Percentiles rank a stretch among this genome's conserved stretches.
These are phyloP conservation scores for Sebastolobus altivelis DNA, from an alignment of 2,797 vertebrate genomes.

Conservation along the genomic window DNA sequence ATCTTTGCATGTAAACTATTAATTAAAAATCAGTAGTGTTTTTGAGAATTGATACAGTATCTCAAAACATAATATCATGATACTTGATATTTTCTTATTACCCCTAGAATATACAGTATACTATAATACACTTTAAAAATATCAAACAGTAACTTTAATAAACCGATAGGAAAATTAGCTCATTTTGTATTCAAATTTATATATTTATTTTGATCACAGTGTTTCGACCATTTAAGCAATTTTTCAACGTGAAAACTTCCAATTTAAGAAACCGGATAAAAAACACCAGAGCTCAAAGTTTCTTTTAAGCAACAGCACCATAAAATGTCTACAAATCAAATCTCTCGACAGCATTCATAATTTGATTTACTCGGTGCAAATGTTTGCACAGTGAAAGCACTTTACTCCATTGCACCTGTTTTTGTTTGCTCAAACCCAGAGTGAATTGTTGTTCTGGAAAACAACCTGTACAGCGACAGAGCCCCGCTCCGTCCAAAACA, in stretches of 20 bases:
- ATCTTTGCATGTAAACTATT: no score
- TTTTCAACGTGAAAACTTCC: background rate
- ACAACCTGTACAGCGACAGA: conserved; percentile 41
- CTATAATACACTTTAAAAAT: background rate
- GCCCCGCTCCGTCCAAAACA: conserved; percentile 57
- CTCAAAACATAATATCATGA: no score
- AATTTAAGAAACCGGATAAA: background rate
- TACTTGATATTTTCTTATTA: no score
- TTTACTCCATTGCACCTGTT: conserved; percentile 49
- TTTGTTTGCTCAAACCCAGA: conserved; percentile 57
- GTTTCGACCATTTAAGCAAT: background rate
- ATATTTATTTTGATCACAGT: background rate
- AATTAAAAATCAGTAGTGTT: no score
- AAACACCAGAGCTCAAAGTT: conserved; percentile 1
- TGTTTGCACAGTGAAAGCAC: conserved; percentile 46
- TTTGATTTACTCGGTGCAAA: conserved; percentile 52
- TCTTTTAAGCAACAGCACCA: conserved; percentile 6
- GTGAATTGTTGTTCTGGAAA: conserved; percentile 47
- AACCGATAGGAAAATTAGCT: background rate
- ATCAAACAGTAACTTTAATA: background rate
- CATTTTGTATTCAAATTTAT: background rate
- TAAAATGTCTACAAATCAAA: conserved; percentile 30
- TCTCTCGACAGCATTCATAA: conserved; percentile 20
- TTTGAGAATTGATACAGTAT: no score
- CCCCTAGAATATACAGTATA: background rate